Percentiles rank a stretch among this genome's conserved stretches.
Conservation (phyloP, 1,140 invertebrate species). For the Pararge aegeria region DNA sequence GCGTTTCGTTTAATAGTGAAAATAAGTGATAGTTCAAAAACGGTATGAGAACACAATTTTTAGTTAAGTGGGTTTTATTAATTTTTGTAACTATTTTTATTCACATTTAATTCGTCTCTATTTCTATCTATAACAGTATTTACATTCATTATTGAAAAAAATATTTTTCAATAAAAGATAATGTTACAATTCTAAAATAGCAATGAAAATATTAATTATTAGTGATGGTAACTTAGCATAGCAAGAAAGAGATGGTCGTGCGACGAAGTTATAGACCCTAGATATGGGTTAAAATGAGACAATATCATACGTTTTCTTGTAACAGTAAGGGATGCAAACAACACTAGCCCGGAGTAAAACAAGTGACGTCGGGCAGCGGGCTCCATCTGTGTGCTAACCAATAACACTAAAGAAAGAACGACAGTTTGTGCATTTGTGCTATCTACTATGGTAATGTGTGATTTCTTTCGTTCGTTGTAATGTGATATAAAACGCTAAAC, state of each 20-base stretch:
- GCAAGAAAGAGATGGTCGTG: conserved; percentile 12
- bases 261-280: background rate
- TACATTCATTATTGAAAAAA: no score
- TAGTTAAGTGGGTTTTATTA: no score
- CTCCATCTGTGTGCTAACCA: conserved; percentile 39
- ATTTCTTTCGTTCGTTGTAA: conserved; percentile 55
- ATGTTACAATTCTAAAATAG: no score
- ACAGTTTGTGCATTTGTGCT: conserved; percentile 51
- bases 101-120: no score
- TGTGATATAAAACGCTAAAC: conserved; percentile 46
- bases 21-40: no score
- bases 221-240: background rate
- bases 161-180: no score
- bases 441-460: conserved; percentile 67
- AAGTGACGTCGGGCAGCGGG: conserved; percentile 14
- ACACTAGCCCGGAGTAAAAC: background rate
- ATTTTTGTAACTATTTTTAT: no score
- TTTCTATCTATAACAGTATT: no score
- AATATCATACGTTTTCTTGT: background rate
- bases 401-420: conserved; percentile 43
- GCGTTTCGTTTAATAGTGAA: no score
- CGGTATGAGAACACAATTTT: no score
- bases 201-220: no score
- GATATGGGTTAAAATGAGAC: conserved; percentile 14
- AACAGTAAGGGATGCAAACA: conserved; percentile 23